A percentile compares a stretch with the other conserved stretches of the same genome.
Conservation (phyloP, 2,888 invertebrate genomes). For the Scrobipalpa costella region DNA sequence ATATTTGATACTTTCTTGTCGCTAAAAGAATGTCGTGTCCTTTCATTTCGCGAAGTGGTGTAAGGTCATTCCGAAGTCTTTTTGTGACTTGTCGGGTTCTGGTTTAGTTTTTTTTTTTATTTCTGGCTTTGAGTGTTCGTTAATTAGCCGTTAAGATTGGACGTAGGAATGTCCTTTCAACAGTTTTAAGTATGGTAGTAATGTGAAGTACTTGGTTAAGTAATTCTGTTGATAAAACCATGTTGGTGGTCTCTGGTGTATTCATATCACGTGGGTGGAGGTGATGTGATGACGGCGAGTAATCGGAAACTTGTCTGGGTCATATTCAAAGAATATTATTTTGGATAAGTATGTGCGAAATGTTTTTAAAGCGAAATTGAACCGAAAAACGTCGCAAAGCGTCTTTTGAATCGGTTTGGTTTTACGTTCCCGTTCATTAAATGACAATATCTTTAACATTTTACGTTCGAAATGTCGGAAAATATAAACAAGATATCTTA, state of each 20-base stretch:
- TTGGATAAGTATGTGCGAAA: not conserved
- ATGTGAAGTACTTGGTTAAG: conserved; percentile 22
- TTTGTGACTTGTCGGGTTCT: conserved; percentile 32
- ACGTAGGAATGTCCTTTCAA: conserved; percentile 16
- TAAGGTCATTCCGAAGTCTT: conserved; percentile 45
- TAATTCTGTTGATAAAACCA: conserved; percentile 11
- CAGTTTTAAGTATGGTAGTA: conserved; percentile 23
- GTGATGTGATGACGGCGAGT: conserved; percentile 8
- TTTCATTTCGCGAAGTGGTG: conserved; percentile 52
- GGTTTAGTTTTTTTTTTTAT: not conserved
- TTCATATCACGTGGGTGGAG: conserved; percentile 8
- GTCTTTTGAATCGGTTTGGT: too few relatives aligned
- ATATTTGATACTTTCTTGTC: conserved; percentile 80
- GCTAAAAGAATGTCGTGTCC: conserved; percentile 53
- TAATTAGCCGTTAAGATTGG: conserved; percentile 20
- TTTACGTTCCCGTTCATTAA: too few relatives aligned
- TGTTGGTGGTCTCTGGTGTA: conserved; percentile 11
- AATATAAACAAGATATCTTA: too few relatives aligned
- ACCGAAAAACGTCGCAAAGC: not conserved
- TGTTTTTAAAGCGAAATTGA: not conserved
- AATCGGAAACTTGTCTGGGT: conserved; percentile 12
- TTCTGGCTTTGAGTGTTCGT: conserved; percentile 17
- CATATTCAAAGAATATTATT: conserved; percentile 5
- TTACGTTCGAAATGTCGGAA: too few relatives aligned
- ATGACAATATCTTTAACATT: too few relatives aligned